Base-by-base conservation (phyloP, 92 coral and sea anemone species). In the Pocillopora meandrina region DNA sequence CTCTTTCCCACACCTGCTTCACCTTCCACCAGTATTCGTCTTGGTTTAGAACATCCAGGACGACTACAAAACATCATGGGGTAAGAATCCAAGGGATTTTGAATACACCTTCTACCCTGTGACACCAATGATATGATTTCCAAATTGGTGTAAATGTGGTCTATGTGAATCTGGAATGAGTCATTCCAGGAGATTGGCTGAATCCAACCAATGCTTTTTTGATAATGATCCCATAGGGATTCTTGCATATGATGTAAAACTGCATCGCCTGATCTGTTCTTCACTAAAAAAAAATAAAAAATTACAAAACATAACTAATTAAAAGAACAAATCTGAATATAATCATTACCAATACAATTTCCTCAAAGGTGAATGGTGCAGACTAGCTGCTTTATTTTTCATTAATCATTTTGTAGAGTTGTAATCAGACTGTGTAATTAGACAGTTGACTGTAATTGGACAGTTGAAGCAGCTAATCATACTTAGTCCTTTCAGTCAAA, bases 1-100 rank as follows among this genome's bases (percentile, higher is more conserved):
- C 95, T 92, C 89, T 92, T 92, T 20, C 95, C 95, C 4, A 92
- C 95, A 9, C 95, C 95, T 49, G 95, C 95, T 71, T 90, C 90
- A 5, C 95, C 95, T 62, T 92, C 93, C 2, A 92, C 86, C 49
- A 92, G 93, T 19, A 92, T 92, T 9, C 95, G 88, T 34, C 87
- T 83, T 34, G 85, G 77, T 68, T 90, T 89, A n/a, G 85, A 19
- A n/a, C 83, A 86, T 35, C 91, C 84, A 64, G 85, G 74, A 5
- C 67, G 83, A 21, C 75, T 69, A 60, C 15, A 36, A 82, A 93
- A 93, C 47, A 93, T 82, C 26, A 88, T 89, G 9, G 81, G 76
- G 76, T 93, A 88, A 9, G 77, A 70, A 9, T 69, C 64, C 56
- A 93, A 26, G 18, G 96, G 94, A 72, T 88, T 77, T 36, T 91